These are phyloP conservation scores for Microcebus murinus DNA, from an alignment of 2,113 vertebrate genomes.

Conservation along the genomic window DNA sequence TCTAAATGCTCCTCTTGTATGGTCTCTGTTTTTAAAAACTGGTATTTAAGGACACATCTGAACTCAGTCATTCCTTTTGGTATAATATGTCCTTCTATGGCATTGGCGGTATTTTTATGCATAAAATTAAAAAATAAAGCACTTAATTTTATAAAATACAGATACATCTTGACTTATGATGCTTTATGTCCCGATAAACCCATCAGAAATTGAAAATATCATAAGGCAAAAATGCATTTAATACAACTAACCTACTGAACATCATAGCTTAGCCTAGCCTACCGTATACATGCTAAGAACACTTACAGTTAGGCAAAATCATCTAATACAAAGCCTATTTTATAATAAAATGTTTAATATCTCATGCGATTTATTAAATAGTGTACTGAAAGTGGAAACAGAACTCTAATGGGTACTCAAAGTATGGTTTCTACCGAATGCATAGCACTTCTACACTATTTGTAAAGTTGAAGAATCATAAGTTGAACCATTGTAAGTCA, in stretches of 20 bases:
- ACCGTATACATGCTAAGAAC: no score
- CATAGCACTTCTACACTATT: background rate
- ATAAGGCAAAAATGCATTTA: background rate
- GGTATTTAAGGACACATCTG: background rate
- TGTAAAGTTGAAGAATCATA: background rate
- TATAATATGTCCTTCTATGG: background rate
- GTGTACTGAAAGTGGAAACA: no score
- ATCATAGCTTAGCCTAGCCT: no score
- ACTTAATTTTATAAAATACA: background rate
- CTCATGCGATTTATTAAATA: no score
- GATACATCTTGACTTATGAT: background rate
- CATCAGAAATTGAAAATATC: background rate
- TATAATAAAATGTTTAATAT: no score
- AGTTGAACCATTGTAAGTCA: background rate
- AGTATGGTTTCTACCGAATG: background rate
- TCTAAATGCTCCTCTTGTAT: background rate
- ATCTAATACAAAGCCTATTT: no score
- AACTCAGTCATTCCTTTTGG: background rate
- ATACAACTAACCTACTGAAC: no score
- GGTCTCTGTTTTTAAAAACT: conserved; percentile 36
- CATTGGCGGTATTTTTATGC: background rate
- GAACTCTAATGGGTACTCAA: background rate
- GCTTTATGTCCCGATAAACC: background rate
- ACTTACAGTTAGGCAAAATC: no score
- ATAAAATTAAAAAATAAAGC: background rate